phyloP scores from a whole-genome alignment of 1,140 invertebrate genomes.

The Nymphalis io region DNA sequence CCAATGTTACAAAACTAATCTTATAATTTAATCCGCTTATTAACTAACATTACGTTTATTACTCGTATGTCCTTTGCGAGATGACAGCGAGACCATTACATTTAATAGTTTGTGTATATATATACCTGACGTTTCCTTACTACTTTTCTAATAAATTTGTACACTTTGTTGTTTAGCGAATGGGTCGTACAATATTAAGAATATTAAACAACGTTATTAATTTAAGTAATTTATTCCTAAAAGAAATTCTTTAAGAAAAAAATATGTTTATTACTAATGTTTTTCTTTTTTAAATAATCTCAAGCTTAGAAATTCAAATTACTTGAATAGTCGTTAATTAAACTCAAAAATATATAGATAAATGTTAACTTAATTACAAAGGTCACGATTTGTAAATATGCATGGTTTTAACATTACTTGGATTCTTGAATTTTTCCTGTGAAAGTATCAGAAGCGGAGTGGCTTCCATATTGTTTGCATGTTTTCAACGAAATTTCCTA shows the following conservation, averaged over 20 bases:
- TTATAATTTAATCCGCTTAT: constrained; percentile 28
- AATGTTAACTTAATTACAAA: no score
- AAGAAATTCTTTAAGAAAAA: no score
- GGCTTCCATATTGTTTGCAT: constrained; percentile 32
- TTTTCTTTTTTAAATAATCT: no score
- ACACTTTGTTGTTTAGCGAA: not conserved
- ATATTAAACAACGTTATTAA: not conserved
- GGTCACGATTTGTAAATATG: no score
- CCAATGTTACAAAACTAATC: constrained; percentile 42
- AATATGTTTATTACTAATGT: no score
- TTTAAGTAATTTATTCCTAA: no score
- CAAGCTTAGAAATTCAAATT: no score
- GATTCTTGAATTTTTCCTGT: not conserved
- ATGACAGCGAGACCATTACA: constrained; percentile 24
- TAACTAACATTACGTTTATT: constrained; percentile 26
- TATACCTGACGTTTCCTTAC: not conserved
- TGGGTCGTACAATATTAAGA: not conserved
- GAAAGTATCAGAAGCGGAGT: not conserved
- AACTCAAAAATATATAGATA: no score
- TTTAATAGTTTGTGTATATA: constrained; percentile 5
- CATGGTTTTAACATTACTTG: not conserved
- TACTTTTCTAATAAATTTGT: not conserved
- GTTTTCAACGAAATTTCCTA: constrained; percentile 37
- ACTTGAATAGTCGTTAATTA: no score
- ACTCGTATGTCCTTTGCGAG: constrained; percentile 35